Evolutionary conservation across 2,797 vertebrate genomes (phyloP), one percentile per base, ranked within the genome.

Genomic region (Urosaurus nigricauda): DNA sequence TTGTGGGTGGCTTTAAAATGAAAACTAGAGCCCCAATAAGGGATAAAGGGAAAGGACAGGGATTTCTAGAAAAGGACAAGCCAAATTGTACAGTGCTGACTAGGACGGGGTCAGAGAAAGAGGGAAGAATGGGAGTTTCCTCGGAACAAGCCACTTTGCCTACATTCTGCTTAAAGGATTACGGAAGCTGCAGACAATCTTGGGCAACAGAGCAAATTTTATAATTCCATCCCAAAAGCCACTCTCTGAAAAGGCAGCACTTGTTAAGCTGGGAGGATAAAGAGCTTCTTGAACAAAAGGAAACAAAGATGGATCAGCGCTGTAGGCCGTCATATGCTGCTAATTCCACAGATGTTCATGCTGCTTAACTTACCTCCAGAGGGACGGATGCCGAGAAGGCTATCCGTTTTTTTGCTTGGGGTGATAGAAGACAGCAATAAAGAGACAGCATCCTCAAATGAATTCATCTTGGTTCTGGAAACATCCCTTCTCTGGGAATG

Each of bases 191-290:
- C 79, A 35, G 84, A 58, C n/a, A 43, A 88, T 40, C 70, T 77
- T 37, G 47, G 1, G 58, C 70, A 78, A 75, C 12, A 13, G 71
- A 75, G 80, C 79, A 78, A 47, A 79, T 71, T 60, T 32, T 58
- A 14, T 71, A 58, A 83, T 78, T 87, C 51, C 51, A 60, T 51
- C 47, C 24, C 14, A 35, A 65, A 78, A 78, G 60, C 43, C 47
- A 17, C n/a, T 56, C 56, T 53, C 24, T 58, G 81, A 77, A 83
- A n/a, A 83, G 47, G 24, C 73, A 56, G 43, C 2, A 35, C 86
- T 51, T 63, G 60, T 43, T 82, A 82, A 89, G 70, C 78, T 40
- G 58, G 71, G 58, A 86, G 79, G 84, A 77, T 82, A 85, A 89
- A 86, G 79, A 56, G 35, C 40, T 86, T 82, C 84, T 11, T 51